Conservation (phyloP, 2,888 invertebrate species). For the Eupithecia abbreviata region DNA sequence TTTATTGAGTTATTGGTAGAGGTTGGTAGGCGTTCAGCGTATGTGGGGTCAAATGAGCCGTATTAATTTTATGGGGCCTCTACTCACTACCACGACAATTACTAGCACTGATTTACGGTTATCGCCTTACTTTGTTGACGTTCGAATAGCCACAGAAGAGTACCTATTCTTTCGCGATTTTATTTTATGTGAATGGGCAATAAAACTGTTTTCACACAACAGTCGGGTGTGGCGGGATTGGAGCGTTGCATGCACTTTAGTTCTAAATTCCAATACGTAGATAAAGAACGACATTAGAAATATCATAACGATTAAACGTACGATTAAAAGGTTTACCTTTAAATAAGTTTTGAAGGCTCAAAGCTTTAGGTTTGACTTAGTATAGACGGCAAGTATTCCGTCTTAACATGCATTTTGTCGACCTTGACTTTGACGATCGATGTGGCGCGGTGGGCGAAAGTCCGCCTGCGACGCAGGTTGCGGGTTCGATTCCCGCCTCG, state of each 20-base stretch:
- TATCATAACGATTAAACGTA: background rate
- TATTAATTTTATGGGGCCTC: constrained; percentile 50
- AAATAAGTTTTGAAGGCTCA: too few species aligned
- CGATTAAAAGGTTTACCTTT: too few species aligned
- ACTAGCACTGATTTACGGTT: constrained; percentile 39
- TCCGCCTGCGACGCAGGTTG: too few species aligned
- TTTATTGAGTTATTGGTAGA: constrained; percentile 47
- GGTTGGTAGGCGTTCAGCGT: constrained; percentile 44
- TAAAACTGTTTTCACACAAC: background rate
- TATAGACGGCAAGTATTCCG: background rate
- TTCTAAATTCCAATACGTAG: background rate
- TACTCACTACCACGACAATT: constrained; percentile 37
- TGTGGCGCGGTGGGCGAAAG: too few species aligned
- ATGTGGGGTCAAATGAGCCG: constrained; percentile 47
- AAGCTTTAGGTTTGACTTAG: too few species aligned
- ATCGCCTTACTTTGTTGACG: constrained; percentile 34
- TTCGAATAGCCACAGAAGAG: constrained; percentile 18
- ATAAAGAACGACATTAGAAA: background rate
- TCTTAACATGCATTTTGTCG: constrained; percentile 23
- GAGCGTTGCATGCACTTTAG: background rate
- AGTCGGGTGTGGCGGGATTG: background rate
- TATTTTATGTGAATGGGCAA: constrained; percentile 3
- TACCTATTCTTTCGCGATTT: constrained; percentile 12
- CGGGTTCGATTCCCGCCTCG: too few species aligned
- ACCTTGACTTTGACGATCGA: constrained; percentile 18